phyloP scores from a whole-genome alignment of 2,113 vertebrate genomes.

The Chamaea fasciata region DNA sequence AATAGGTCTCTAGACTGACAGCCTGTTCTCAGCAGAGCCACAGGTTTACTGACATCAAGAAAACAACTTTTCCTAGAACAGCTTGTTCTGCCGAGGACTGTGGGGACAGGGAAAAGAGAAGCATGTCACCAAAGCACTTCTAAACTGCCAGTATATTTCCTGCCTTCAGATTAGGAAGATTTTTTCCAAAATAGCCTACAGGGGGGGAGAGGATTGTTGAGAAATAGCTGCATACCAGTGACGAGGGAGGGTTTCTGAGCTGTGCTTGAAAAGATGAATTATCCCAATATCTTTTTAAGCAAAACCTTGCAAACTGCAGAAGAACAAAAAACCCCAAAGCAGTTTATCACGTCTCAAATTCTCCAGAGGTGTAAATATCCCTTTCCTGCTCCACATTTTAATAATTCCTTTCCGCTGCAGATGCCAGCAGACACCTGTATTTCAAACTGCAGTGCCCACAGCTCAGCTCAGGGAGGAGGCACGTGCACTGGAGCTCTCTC shows the following conservation, averaged over 20 bases:
- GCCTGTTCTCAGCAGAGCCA: background rate
- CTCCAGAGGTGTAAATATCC: background rate
- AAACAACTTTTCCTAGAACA: slow-evolving; percentile 20
- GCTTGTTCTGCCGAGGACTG: background rate
- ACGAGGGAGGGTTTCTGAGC: background rate
- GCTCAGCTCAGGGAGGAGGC: background rate
- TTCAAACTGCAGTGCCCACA: background rate
- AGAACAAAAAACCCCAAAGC: background rate
- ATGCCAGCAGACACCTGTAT: background rate
- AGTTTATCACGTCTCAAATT: background rate
- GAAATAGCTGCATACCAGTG: background rate
- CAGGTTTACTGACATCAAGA: background rate
- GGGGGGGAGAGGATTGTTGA: background rate
- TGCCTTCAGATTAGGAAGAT: background rate
- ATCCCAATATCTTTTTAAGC: background rate
- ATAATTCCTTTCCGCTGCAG: background rate
- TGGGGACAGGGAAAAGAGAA: background rate
- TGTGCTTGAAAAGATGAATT: background rate
- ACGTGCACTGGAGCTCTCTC: background rate
- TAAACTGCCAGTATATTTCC: background rate
- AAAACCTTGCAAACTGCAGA: background rate
- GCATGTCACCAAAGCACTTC: background rate
- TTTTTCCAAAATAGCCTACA: background rate
- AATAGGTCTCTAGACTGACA: background rate
- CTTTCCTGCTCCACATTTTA: background rate